Evolutionary conservation across 2,113 vertebrate species (phyloP), one percentile per base, ranked within the genome.

Genomic region (Pao palembangensis): DNA sequence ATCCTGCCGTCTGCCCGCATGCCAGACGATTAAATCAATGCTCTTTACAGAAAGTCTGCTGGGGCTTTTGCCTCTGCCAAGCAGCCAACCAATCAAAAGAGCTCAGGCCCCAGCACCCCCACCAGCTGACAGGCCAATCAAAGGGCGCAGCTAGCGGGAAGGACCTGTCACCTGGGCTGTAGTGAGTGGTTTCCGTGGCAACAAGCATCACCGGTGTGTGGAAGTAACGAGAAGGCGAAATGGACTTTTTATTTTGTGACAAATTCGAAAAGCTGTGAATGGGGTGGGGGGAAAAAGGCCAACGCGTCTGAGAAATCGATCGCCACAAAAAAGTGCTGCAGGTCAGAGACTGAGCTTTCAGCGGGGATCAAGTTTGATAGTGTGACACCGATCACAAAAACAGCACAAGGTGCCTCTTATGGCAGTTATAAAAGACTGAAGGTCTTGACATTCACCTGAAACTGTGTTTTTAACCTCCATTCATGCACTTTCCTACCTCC

Each of bases 11-110:
- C 57, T 80, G 73, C 75, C 69, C 12, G 59, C 70, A 54, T 76
- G 80, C 71, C 80, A 73, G 73, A 69, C 71, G 71, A 83, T 72
- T 88, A 85, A 84, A 88, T 88, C 87, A 69, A 84, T 81, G 75
- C 72, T 87, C 77, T 66, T 71, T 52, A 63, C 74, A 79, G 61
- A 71, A 81, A 54, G 58, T 64, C 82, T 76, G 77, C 69, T 25
- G 51, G 59, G 59, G 75, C 62, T 16, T 56, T 53, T 61, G 74
- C 70, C 49, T 69, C 69, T 78, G 67, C 64, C 85, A 69, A 71
- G 18, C 56, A 38, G 51, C 15, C 58, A 34, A 73, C 87, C 84
- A 84, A 85, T 87, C 82, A 73, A 58, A 71, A 43, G 0, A 38
- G n/a, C 62, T 62, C 58, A 51, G 59, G 64, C 51, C 42, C 43